These are phyloP conservation scores for Panthera leo DNA, from an alignment of 2,113 vertebrate species.

Conservation along the genomic window DNA sequence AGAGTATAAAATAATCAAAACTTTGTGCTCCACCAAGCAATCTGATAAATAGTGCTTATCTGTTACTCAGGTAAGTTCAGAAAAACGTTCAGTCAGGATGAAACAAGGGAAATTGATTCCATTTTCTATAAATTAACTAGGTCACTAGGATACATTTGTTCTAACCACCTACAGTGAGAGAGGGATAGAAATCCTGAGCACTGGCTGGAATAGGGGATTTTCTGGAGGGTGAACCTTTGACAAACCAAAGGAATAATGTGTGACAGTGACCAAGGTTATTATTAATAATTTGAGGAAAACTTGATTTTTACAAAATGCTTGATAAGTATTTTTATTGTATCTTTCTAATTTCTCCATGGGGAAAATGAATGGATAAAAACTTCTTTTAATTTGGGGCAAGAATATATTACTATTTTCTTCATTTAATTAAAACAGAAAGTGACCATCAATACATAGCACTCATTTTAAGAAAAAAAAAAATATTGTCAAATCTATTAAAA, in stretches of 20 bases:
- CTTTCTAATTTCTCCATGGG: slow-evolving; percentile 33
- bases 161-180: slow-evolving; percentile 14
- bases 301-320: slow-evolving; percentile 54
- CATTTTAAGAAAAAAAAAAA: slow-evolving; percentile 32
- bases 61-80: slow-evolving; percentile 67
- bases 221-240: slow-evolving; percentile 15
- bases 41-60: slow-evolving; percentile 68
- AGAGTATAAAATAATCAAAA: slow-evolving; percentile 74
- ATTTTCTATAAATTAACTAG: slow-evolving; percentile 63
- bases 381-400: slow-evolving; percentile 32
- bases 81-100: slow-evolving; percentile 67
- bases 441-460: not conserved
- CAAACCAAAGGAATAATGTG: slow-evolving; percentile 22
- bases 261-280: slow-evolving; percentile 19
- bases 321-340: slow-evolving; percentile 59
- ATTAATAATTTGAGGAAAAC: slow-evolving; percentile 55
- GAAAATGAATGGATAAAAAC: slow-evolving; percentile 57
- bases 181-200: not conserved
- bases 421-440: slow-evolving; percentile 8
- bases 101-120: slow-evolving; percentile 68
- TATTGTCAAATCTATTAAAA: not conserved
- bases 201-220: not conserved
- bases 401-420: slow-evolving; percentile 37
- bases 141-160: slow-evolving; percentile 2
- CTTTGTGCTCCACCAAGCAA: not conserved